Evolutionary conservation across 1,140 invertebrate species (phyloP).

Genomic region (Centruroides vittatus): DNA sequence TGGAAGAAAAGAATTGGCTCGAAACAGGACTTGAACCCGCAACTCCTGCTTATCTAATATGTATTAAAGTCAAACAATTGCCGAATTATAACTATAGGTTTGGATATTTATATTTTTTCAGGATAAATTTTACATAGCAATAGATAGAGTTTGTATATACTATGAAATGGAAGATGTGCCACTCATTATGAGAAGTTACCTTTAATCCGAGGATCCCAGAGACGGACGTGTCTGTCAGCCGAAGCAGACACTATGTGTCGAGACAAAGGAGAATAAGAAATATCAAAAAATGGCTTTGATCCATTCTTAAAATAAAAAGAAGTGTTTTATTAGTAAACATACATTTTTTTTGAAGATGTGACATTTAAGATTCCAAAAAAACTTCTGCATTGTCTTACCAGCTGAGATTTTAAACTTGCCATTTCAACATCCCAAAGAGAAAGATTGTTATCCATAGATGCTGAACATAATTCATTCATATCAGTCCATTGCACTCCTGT

Average conservation of each 20-base stretch:
- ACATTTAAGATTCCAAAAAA: too few relatives aligned
- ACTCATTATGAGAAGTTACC: slow-evolving; percentile 35
- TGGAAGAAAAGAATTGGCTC: too few relatives aligned
- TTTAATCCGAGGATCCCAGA: slow-evolving; percentile 80
- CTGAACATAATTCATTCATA: slow-evolving; percentile 46
- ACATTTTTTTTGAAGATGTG: too few relatives aligned
- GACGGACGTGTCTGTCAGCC: slow-evolving; percentile 70
- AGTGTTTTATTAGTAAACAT: neutral
- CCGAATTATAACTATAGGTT: too few relatives aligned
- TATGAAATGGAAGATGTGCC: too few relatives aligned
- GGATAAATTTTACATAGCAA: too few relatives aligned
- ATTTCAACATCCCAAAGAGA: slow-evolving; percentile 85
- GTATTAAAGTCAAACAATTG: too few relatives aligned
- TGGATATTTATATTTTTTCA: too few relatives aligned
- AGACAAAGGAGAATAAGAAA: slow-evolving; percentile 64
- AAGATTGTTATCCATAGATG: slow-evolving; percentile 90
- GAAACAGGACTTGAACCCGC: too few relatives aligned
- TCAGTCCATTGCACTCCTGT: slow-evolving; percentile 67
- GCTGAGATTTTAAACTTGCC: slow-evolving; percentile 61
- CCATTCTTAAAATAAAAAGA: slow-evolving; percentile 36
- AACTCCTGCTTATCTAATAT: too few relatives aligned
- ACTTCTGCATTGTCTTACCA: slow-evolving; percentile 29
- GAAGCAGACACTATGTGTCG: slow-evolving; percentile 66
- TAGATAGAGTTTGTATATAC: too few relatives aligned
- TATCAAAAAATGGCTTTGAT: slow-evolving; percentile 80